These are phyloP conservation scores for Phodopus roborovskii DNA, from an alignment of 2,113 vertebrate species.

Conservation along the genomic window DNA sequence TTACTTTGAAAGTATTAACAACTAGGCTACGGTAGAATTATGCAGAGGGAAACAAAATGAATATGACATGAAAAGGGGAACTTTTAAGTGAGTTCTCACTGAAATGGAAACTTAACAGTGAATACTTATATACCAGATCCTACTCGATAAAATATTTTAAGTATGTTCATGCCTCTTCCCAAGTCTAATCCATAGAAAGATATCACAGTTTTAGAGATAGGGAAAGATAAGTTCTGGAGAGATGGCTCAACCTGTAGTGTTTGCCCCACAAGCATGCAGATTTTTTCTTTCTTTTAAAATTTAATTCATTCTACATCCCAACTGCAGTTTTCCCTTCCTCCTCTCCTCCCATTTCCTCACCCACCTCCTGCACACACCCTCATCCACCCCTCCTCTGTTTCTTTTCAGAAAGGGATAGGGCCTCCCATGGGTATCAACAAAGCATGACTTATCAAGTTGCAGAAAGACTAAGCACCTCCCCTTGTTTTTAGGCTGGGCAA, in stretches of 20 bases:
- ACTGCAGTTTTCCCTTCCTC: not conserved
- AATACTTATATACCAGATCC: not conserved
- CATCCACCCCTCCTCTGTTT: not conserved
- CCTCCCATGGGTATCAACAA: not conserved
- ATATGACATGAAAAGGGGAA: not conserved
- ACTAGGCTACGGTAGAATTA: slow-evolving; percentile 3
- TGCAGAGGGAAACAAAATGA: not conserved
- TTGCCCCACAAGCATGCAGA: not conserved
- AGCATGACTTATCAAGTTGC: not conserved
- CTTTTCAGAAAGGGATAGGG: not conserved
- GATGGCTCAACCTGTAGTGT: not conserved
- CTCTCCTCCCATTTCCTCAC: not conserved
- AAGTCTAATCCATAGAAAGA: not conserved
- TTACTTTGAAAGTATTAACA: not conserved
- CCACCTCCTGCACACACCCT: not conserved
- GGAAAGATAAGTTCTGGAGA: not conserved
- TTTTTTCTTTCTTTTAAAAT: not conserved
- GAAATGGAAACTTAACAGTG: slow-evolving; percentile 20
- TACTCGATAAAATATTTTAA: not conserved
- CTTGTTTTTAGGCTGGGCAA: not conserved
- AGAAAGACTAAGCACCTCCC: not conserved
- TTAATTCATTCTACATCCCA: not conserved
- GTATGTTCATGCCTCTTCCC: slow-evolving; percentile 21
- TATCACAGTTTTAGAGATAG: not conserved
- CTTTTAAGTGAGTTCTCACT: not conserved